phyloP scores from a whole-genome alignment of 35 echinoderm and acorn worm genomes.

The Chiridota heheva region DNA sequence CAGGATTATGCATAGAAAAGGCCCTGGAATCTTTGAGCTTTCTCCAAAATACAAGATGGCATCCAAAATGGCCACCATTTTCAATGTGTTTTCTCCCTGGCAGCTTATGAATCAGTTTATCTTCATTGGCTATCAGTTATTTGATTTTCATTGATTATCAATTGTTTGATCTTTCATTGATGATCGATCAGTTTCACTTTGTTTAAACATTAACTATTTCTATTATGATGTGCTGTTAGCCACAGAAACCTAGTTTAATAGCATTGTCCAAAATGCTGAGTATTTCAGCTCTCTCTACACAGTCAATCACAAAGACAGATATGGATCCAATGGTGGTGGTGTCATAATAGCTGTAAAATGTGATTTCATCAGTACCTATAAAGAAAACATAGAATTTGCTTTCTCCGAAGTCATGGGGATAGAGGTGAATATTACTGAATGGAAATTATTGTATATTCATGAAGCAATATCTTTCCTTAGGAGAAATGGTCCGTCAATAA shows the following conservation, averaged over 20 bases:
- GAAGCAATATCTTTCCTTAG: too few species aligned
- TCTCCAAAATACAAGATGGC: too few species aligned
- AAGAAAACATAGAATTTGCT: constrained; percentile 15
- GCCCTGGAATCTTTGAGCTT: too few species aligned
- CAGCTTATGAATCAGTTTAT: too few species aligned
- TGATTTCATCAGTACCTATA: not conserved
- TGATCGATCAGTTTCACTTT: too few species aligned
- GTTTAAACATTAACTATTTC: not conserved
- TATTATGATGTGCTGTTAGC: constrained; percentile 57
- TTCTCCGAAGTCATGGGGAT: constrained; percentile 17
- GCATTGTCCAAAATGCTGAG: constrained; percentile 44
- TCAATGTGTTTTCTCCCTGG: too few species aligned
- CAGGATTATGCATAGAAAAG: too few species aligned
- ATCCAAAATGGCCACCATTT: too few species aligned
- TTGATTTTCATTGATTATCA: too few species aligned
- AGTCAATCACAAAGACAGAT: constrained; percentile 53
- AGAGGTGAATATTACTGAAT: constrained; percentile 33
- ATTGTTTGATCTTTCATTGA: too few species aligned
- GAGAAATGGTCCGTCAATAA: too few species aligned
- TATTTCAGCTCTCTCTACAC: constrained; percentile 54
- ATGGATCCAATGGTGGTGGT: constrained; percentile 30
- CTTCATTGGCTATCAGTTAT: too few species aligned
- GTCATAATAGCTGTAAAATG: constrained; percentile 54
- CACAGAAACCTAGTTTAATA: constrained; percentile 67
- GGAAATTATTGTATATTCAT: constrained; percentile 26